Percentiles rank a stretch among this genome's conserved stretches.
phyloP scores from a whole-genome alignment of 92 coral and sea anemone genomes.

The Pocillopora grandis region DNA sequence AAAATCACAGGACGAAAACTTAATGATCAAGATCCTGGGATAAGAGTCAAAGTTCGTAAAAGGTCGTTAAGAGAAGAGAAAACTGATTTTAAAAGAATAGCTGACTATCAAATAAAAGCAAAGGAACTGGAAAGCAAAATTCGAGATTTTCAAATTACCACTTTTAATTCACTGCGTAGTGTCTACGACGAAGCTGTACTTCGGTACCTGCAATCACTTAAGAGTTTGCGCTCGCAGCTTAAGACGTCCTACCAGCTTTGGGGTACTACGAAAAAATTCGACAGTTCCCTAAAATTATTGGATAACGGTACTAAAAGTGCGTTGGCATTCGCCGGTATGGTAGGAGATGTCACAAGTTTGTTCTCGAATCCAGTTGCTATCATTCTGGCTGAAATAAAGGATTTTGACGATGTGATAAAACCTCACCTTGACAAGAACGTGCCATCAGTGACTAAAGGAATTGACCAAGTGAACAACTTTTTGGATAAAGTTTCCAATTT shows the following conservation, averaged over 20 bases:
- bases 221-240: conserved; percentile 49
- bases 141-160: conserved; percentile 39
- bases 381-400: conserved; percentile 46
- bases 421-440: conserved; percentile 50
- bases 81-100: conserved; percentile 27
- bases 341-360: conserved; percentile 32
- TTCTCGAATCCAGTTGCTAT: conserved; percentile 54
- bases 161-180: conserved; percentile 57
- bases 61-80: conserved; percentile 35
- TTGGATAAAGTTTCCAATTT: conserved; percentile 60
- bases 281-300: conserved; percentile 47
- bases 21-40: conserved; percentile 41
- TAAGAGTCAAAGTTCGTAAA: neutral
- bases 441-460: conserved; percentile 36
- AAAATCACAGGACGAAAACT: conserved; percentile 56
- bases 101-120: conserved; percentile 52
- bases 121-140: conserved; percentile 35
- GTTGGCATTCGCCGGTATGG: conserved; percentile 48
- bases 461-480: conserved; percentile 57
- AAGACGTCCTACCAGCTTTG: conserved; percentile 48
- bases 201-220: conserved; percentile 44
- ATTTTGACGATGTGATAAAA: conserved; percentile 52
- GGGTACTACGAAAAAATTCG: conserved; percentile 46
- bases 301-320: conserved; percentile 46
- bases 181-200: conserved; percentile 60